These are phyloP conservation scores for Sprattus sprattus DNA, from an alignment of 2,113 vertebrate genomes.

Conservation along the genomic window DNA sequence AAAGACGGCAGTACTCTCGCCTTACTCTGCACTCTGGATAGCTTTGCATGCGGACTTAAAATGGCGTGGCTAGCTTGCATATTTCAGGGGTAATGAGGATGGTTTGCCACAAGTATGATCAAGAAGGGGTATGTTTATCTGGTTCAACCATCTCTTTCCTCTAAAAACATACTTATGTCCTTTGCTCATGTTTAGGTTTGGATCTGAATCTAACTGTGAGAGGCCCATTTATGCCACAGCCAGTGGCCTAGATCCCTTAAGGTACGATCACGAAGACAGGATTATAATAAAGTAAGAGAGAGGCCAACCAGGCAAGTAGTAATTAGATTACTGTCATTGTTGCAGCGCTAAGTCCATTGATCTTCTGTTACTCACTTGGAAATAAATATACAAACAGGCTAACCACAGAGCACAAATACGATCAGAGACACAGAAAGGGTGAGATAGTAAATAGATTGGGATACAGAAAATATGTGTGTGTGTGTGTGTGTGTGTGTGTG, in stretches of 20 bases:
- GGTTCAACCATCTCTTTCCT: neutral
- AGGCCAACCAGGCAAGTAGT: slow-evolving; percentile 31
- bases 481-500: neutral
- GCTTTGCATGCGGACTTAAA: neutral
- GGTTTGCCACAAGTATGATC: neutral
- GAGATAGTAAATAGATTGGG: neutral
- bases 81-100: neutral
- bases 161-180: neutral
- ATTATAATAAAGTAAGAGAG: slow-evolving; percentile 24
- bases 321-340: slow-evolving; percentile 53
- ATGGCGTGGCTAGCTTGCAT: neutral
- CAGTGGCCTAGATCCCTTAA: neutral
- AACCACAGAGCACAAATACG: neutral
- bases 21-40: too few species aligned
- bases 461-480: neutral
- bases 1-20: neutral
- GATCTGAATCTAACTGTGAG: neutral
- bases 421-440: neutral
- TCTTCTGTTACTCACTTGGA: slow-evolving; percentile 21
- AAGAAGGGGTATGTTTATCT: neutral
- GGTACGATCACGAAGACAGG: neutral
- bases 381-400: neutral
- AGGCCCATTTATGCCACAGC: neutral
- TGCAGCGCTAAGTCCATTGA: slow-evolving; percentile 33
- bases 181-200: neutral